These are phyloP conservation scores for Novumbra hubbsi DNA, from an alignment of 2,797 vertebrate genomes.

Conservation along the genomic window DNA sequence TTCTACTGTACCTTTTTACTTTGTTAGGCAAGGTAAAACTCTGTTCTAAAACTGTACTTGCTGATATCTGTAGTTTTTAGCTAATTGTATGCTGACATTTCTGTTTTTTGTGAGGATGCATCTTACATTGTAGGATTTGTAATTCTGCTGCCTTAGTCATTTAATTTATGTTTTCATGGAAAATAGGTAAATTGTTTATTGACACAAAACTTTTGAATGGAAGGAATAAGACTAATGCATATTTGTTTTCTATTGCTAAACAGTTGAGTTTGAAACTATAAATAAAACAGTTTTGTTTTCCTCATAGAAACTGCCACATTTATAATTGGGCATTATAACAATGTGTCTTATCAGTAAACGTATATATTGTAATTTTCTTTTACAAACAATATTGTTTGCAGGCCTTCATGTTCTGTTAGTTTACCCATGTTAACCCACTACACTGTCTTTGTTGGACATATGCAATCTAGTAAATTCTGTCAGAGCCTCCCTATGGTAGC, in stretches of 20 bases:
- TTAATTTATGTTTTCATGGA: too few relatives aligned
- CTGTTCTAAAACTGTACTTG: too few relatives aligned
- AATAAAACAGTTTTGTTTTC: not conserved
- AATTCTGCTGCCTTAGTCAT: too few relatives aligned
- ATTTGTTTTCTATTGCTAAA: not conserved
- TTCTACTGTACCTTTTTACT: too few relatives aligned
- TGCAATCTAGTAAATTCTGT: not conserved
- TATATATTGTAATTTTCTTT: not conserved
- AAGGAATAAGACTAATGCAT: too few relatives aligned
- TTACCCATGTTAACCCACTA: not conserved
- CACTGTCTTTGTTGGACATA: not conserved
- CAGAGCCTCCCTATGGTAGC: not conserved
- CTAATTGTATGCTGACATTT: too few relatives aligned
- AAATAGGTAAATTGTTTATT: too few relatives aligned
- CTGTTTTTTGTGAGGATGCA: too few relatives aligned
- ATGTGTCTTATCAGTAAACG: not conserved
- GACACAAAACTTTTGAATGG: too few relatives aligned
- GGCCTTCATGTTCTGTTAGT: not conserved
- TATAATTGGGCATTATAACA: not conserved
- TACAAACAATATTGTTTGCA: not conserved
- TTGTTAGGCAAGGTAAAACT: too few relatives aligned
- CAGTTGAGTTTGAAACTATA: not conserved
- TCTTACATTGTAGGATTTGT: too few relatives aligned
- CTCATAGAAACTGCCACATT: not conserved
- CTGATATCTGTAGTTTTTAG: too few relatives aligned